Percentiles rank a stretch among this genome's conserved stretches.
phyloP scores from a whole-genome alignment of 2,888 invertebrate genomes.

The Pteria penguin region DNA sequence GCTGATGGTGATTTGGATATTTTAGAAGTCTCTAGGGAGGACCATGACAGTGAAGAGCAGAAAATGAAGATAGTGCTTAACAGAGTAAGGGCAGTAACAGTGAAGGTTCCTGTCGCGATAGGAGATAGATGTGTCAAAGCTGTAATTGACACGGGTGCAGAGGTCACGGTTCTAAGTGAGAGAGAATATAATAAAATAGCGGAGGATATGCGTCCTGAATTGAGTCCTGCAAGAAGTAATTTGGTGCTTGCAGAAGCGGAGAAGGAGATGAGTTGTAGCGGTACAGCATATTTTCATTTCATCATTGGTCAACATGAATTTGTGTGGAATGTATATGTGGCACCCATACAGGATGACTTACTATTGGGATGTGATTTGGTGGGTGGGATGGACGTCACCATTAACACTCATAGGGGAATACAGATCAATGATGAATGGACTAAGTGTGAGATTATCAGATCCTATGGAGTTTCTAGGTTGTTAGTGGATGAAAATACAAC shows the following conservation, averaged over 20 bases:
- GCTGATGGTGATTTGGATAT: not conserved
- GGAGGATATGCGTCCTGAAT: not conserved
- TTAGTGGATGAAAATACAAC: too few relatives aligned
- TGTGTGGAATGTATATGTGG: not conserved
- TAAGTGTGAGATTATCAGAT: not conserved
- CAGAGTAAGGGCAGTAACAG: not conserved
- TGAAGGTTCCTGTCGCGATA: not conserved
- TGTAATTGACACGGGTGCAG: not conserved
- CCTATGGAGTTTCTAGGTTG: too few relatives aligned
- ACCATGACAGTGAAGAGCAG: not conserved
- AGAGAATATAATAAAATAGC: not conserved
- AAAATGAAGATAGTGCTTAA: not conserved
- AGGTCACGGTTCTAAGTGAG: not conserved
- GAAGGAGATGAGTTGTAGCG: not conserved
- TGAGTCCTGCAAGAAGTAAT: not conserved
- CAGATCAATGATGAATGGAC: not conserved
- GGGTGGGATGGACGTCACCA: not conserved
- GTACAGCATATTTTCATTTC: not conserved
- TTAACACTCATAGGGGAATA: not conserved
- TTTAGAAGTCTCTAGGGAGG: not conserved
- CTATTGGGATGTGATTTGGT: not conserved
- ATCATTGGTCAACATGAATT: not conserved
- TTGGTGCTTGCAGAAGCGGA: not conserved
- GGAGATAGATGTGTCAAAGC: not conserved
- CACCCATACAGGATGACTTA: not conserved